phyloP scores from a whole-genome alignment of 1,140 invertebrate species.

The Trichonephila clavata region DNA sequence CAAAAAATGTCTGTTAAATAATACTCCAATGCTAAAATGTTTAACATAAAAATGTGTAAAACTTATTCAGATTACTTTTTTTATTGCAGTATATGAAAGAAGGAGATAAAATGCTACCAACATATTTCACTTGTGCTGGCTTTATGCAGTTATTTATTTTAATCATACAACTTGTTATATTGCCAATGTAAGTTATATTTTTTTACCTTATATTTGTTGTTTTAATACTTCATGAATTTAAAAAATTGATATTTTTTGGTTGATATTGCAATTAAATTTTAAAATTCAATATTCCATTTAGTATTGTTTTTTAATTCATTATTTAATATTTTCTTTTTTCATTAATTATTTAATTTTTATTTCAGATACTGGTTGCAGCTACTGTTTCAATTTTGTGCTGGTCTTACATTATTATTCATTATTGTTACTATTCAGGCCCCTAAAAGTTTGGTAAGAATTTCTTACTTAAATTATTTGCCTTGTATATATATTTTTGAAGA shows the following conservation, averaged over 20 bases:
- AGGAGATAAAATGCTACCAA: conserved; percentile 90
- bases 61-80: conserved; percentile 11
- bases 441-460: conserved; percentile 63
- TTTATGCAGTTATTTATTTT: conserved; percentile 84
- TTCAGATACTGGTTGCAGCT: conserved; percentile 72
- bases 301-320: too few relatives aligned
- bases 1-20: too few relatives aligned
- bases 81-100: conserved; percentile 87
- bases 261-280: neutral
- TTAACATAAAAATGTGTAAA: neutral
- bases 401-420: conserved; percentile 55
- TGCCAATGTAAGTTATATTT: conserved; percentile 85
- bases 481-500: neutral
- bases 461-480: neutral
- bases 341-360: neutral
- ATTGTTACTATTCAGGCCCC: conserved; percentile 68
- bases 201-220: neutral
- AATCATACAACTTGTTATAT: conserved; percentile 83
- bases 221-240: neutral
- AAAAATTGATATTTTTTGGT: neutral
- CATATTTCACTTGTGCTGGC: conserved; percentile 91
- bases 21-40: too few relatives aligned
- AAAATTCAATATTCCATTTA: neutral
- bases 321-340: too few relatives aligned
- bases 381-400: conserved; percentile 65